Evolutionary conservation across 1,140 invertebrate species (phyloP).

Genomic region (Drosophila santomea): DNA sequence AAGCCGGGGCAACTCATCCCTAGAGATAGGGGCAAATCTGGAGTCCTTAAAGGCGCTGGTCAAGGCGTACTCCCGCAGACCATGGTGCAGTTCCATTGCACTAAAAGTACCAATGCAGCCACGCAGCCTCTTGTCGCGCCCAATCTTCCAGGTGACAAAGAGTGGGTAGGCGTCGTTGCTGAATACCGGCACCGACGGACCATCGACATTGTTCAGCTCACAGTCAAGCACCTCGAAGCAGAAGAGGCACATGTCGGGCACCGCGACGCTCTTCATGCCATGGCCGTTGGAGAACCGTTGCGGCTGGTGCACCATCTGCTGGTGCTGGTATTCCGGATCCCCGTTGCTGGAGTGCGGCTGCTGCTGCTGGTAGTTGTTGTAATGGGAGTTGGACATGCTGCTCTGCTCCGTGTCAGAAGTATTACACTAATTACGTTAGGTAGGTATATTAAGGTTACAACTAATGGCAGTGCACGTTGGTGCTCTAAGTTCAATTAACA

Average conservation of each 20-base stretch:
- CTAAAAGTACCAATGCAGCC: slow-evolving; percentile 99
- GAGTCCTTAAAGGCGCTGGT: slow-evolving; percentile 99
- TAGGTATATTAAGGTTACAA: slow-evolving; percentile 60
- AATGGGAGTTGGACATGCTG: slow-evolving; percentile 75
- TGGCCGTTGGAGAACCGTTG: slow-evolving; percentile 70
- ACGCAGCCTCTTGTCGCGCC: slow-evolving; percentile 94
- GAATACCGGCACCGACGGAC: slow-evolving; percentile 95
- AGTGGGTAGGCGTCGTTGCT: slow-evolving; percentile 97
- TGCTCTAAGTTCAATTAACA: slow-evolving; percentile 74
- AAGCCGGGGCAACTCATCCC: slow-evolving; percentile 96
- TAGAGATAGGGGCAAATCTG: slow-evolving; percentile 97
- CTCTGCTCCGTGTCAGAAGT: slow-evolving; percentile 28
- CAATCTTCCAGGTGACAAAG: slow-evolving; percentile 99
- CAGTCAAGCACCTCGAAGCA: slow-evolving; percentile 99
- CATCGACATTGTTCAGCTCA: slow-evolving; percentile 96
- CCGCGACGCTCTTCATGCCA: slow-evolving; percentile 88
- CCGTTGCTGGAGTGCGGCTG: slow-evolving; percentile 66
- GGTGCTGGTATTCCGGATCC: slow-evolving; percentile 62
- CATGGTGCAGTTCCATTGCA: slow-evolving; percentile 91
- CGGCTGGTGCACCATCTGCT: slow-evolving; percentile 68
- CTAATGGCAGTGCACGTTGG: slow-evolving; percentile 81
- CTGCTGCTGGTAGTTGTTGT: slow-evolving; percentile 68
- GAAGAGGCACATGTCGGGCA: slow-evolving; percentile 98
- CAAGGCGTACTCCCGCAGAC: slow-evolving; percentile 97
- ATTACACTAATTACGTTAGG: slow-evolving; percentile 59